phyloP scores from a whole-genome alignment of 1,140 invertebrate species.

The Orchestia grillus region DNA sequence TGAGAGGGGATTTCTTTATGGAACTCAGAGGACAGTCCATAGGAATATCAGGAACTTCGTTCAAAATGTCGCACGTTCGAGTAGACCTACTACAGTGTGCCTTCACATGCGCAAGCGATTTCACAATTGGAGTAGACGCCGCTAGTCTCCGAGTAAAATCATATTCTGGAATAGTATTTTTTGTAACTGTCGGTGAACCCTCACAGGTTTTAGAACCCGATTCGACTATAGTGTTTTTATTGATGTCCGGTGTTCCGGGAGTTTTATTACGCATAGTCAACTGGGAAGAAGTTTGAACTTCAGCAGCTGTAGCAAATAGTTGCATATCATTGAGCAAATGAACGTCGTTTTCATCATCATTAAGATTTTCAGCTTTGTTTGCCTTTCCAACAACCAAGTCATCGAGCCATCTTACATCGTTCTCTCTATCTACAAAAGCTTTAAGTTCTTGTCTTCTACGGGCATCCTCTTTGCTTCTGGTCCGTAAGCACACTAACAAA shows the following conservation, averaged over 20 bases:
- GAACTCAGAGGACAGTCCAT: constrained; percentile 13
- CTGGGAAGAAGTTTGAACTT: neutral
- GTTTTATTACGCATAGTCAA: neutral
- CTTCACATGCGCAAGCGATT: neutral
- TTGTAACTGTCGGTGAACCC: neutral
- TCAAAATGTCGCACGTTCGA: neutral
- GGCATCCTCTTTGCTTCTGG: neutral
- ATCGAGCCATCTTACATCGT: neutral
- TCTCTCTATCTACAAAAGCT: neutral
- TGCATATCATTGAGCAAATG: neutral
- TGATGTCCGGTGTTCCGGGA: neutral
- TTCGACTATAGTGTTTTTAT: neutral
- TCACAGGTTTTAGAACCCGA: neutral
- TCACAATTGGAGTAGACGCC: neutral
- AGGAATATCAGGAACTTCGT: neutral
- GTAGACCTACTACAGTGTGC: neutral
- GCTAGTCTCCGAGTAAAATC: neutral
- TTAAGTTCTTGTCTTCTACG: neutral
- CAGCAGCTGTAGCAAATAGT: neutral
- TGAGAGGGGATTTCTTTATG: neutral
- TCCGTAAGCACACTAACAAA: neutral
- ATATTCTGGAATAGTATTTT: neutral
- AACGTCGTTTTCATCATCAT: neutral
- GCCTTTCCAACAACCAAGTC: neutral
- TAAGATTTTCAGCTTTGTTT: neutral